phyloP scores from a whole-genome alignment of 2,797 vertebrate species.

The Eremophila alpestris region DNA sequence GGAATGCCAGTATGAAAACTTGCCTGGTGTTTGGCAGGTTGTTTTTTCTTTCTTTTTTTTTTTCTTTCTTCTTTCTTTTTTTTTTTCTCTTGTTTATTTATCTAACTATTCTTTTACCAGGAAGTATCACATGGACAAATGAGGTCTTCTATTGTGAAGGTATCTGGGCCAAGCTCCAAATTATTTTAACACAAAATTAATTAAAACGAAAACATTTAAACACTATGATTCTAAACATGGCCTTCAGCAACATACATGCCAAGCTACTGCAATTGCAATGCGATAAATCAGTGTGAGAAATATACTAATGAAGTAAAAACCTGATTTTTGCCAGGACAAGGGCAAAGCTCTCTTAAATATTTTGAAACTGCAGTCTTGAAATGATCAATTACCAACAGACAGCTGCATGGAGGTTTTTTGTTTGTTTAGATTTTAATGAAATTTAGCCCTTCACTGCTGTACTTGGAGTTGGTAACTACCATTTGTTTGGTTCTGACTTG shows the following conservation, averaged over 20 bases:
- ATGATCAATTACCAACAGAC: slow-evolving; percentile 74
- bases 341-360: slow-evolving; percentile 68
- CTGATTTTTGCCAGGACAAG: slow-evolving; percentile 56
- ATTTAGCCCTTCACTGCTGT: slow-evolving; percentile 34
- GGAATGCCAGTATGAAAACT: slow-evolving; percentile 43
- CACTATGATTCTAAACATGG: slow-evolving; percentile 36
- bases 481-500: slow-evolving; percentile 13
- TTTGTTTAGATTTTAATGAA: slow-evolving; percentile 33
- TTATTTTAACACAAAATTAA: slow-evolving; percentile 35
- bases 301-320: slow-evolving; percentile 49
- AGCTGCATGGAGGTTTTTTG: neutral
- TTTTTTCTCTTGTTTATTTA: neutral
- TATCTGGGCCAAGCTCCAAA: slow-evolving; percentile 6
- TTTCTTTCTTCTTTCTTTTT: neutral
- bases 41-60: neutral
- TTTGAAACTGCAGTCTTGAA: slow-evolving; percentile 64
- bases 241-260: slow-evolving; percentile 40
- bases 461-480: slow-evolving; percentile 18
- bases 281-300: slow-evolving; percentile 51
- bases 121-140: slow-evolving; percentile 22
- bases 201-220: slow-evolving; percentile 50
- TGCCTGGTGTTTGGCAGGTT: neutral
- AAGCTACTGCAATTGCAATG: slow-evolving; percentile 44
- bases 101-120: neutral
- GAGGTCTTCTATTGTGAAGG: neutral